phyloP scores from a whole-genome alignment of 2,888 invertebrate genomes.

The Callosobruchus maculatus region DNA sequence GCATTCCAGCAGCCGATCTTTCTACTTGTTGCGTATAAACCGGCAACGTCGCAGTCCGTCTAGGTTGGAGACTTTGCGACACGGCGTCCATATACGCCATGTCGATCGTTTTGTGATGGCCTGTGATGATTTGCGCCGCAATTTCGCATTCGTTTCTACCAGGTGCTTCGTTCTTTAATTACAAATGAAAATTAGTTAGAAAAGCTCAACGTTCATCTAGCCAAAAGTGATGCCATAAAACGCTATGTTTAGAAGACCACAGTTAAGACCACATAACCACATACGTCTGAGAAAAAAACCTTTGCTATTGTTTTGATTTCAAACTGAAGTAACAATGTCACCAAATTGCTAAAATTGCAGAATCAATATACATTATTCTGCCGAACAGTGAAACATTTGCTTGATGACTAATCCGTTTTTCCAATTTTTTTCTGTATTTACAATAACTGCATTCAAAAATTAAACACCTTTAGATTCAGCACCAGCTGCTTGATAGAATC shows the following conservation, averaged over 20 bases:
- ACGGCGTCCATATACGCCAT: conserved; percentile 84
- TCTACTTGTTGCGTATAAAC: conserved; percentile 51
- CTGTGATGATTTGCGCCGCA: conserved; percentile 73
- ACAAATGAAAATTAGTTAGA: neutral
- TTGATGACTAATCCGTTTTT: too few species aligned
- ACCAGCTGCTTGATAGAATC: conserved; percentile 95
- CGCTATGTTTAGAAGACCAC: too few species aligned
- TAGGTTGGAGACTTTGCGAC: conserved; percentile 42
- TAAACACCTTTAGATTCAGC: conserved; percentile 69
- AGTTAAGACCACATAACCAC: too few species aligned
- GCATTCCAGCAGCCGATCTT: conserved; percentile 71
- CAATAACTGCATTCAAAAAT: neutral
- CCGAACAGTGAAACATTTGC: too few species aligned
- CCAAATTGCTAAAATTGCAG: too few species aligned
- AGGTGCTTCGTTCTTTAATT: conserved; percentile 81
- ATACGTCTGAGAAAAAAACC: too few species aligned
- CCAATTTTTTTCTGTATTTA: too few species aligned
- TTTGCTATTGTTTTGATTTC: too few species aligned
- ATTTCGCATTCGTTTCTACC: conserved; percentile 91
- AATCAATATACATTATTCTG: too few species aligned
- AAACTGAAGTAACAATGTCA: too few species aligned
- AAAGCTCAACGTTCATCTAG: too few species aligned
- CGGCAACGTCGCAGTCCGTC: conserved; percentile 47
- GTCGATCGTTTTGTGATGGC: conserved; percentile 77
- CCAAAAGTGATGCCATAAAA: too few species aligned